Percentiles rank a stretch among this genome's conserved stretches.
Evolutionary conservation across 2,797 vertebrate species (phyloP).

Genomic region (Selene dorsalis): DNA sequence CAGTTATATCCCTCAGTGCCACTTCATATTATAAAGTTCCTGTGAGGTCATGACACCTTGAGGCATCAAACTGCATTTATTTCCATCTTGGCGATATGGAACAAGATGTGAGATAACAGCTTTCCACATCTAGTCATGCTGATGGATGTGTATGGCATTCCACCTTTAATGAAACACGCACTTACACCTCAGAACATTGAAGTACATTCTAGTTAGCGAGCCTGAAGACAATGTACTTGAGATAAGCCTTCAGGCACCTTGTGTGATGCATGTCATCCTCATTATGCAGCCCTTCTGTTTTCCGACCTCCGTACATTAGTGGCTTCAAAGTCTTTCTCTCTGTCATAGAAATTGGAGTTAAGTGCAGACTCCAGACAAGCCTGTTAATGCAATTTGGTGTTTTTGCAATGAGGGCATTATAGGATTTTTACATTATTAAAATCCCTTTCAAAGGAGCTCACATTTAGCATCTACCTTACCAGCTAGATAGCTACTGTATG

Average conservation of each 20-base stretch:
- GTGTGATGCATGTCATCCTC: conserved; percentile 56
- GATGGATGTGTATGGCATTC: conserved; percentile 48
- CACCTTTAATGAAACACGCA: conserved; percentile 52
- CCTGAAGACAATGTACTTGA: conserved; percentile 23
- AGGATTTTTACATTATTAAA: background rate
- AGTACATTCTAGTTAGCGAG: background rate
- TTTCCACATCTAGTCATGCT: conserved; percentile 3
- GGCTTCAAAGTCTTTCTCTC: conserved; percentile 47
- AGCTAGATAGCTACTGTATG: no score
- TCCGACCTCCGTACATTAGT: conserved; percentile 35
- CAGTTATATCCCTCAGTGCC: conserved; percentile 1
- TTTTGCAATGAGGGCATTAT: conserved; percentile 6
- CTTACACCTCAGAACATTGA: conserved; percentile 8
- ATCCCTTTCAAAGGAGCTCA: no score
- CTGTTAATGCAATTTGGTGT: conserved; percentile 26
- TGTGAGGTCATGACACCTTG: background rate
- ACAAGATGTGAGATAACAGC: background rate
- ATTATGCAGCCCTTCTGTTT: conserved; percentile 48
- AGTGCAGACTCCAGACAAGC: conserved; percentile 22
- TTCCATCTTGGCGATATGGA: conserved; percentile 8
- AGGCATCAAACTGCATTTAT: conserved; percentile 12
- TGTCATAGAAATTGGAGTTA: conserved; percentile 39
- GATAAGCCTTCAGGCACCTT: conserved; percentile 32
- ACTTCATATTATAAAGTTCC: background rate
- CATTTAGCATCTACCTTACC: no score